Base-by-base conservation (phyloP, 2,797 vertebrate species). In the Periparus ater region DNA sequence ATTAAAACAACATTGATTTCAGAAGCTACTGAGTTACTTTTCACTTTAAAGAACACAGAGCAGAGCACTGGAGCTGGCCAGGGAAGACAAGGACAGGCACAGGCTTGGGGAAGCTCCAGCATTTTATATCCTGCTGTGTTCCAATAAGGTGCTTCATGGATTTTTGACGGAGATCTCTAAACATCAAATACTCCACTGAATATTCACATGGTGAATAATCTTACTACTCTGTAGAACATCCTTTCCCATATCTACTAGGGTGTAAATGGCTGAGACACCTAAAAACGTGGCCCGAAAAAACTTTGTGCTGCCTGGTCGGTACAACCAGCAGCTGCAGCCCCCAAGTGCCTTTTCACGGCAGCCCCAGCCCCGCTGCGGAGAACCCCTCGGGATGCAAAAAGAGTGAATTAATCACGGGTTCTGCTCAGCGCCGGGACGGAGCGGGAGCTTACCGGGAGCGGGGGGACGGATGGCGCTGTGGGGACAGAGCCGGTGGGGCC, bases 211-310 rank as follows among this genome's bases (percentile, higher is more conserved):
- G 58, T 7, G 58, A 63, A 47, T 6, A n/a, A 58, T 1, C 38
- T 20, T 5, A 6, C 55, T 5, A 25, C 74, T 48, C 55, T 5
- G 18, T 0, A 22, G 47, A 40, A 65, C 17, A 2, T 0, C 27
- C 13, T 32, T 9, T 3, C 22, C 10, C 40, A 1, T 2, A 9
- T 16, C 30, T n/a, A 20, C 58, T 27, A 2, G 0, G 10, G 40
- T 2, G 1, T 26, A 27, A 80, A 44, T 1, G 6, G 9, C 42
- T 23, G 6, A 6, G 30, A 2, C 2, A 3, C 0, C 1, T 17
- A 27, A 20, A 61, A 48, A 7, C 1, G 9, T 0, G 25, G 0
- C 38, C 23, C 25, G 9, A 8, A 16, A 6, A 10, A 65, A 22
- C n/a, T 40, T 4, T 0, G 38, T 9, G 17, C 10, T 11, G 38